Evolutionary conservation across 2,888 invertebrate species (phyloP), one percentile per base, ranked within the genome.

Genomic region (Adelognathus sp.): DNA sequence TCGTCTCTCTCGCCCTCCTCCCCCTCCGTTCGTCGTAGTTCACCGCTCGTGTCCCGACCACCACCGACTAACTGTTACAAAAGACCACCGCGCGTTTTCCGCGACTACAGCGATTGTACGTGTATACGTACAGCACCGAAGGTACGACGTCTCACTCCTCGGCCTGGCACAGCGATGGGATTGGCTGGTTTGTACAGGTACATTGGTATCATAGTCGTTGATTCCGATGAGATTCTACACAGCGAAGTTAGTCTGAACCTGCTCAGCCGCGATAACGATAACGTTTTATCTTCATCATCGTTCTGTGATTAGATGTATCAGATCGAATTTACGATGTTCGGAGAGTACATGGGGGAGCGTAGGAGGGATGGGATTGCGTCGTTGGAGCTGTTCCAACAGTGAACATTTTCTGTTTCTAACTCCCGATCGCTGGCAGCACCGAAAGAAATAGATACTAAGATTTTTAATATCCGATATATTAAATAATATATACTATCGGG

Each of bases 51-150:
- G 46, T 50, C 60, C 76, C 82, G 83, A 84, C 84, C 86, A 84
- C 83, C 82, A n/a, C n/a, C n/a, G 83, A 84, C 85, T 86, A 87
- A 87, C 84, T 82, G 84, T 86, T 84, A 80, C 79, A 84, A 86
- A 86, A 86, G 83, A 81, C 83, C 84, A 81, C 80, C 64, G 24
- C 70, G 33, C 54, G 64, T 46, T 69, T 78, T 69, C 21, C 61
- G 52, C 39, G 27, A 18, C 56, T 70, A 78, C 80, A 56, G 67
- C 75, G 61, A n/a, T n/a, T 71, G 66, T 63, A 61, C 66, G 61
- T 72, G 54, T 46, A 56, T 27, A 52, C 16, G 50, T 31, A 6
- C 24, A 29, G 11, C 39, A 54, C 52, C n/a, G 36, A 16, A n/a
- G 33, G n/a, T 27, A 41, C 41, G 16, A n/a, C 9, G 52, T 18